phyloP scores from a whole-genome alignment of 2,888 invertebrate species.

The Heteropelma amictum region DNA sequence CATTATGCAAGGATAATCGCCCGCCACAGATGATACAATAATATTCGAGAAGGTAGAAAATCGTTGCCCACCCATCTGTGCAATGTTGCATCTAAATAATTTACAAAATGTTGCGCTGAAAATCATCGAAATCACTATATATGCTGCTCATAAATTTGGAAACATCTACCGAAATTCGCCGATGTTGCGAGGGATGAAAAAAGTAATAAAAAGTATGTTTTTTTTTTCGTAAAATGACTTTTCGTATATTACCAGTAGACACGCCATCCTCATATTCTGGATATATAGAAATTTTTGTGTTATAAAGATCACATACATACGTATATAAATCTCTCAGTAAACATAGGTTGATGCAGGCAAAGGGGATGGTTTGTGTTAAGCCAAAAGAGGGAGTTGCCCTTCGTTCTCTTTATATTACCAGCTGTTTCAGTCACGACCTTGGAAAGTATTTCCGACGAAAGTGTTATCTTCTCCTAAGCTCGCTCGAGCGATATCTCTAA shows the following conservation, averaged over 20 bases:
- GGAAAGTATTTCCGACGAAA: conserved; percentile 43
- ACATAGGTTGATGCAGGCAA: neutral
- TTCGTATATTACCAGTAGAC: conserved; percentile 33
- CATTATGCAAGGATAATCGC: neutral
- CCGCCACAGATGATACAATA: conserved; percentile 6
- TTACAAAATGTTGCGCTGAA: too few relatives aligned
- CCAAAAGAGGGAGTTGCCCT: neutral
- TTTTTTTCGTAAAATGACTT: conserved; percentile 10
- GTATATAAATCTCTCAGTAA: neutral
- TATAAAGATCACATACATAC: neutral
- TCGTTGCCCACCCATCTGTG: conserved; percentile 4
- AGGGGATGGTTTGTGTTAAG: conserved; percentile 2
- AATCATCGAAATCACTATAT: too few relatives aligned
- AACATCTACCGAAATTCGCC: too few relatives aligned
- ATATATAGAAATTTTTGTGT: conserved; percentile 15
- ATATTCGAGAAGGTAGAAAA: conserved; percentile 25
- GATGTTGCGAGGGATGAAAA: neutral
- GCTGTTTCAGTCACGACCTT: conserved; percentile 41
- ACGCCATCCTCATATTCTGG: conserved; percentile 33
- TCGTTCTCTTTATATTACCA: neutral
- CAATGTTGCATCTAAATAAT: neutral
- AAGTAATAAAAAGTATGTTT: too few relatives aligned
- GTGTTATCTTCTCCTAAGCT: conserved; percentile 39
- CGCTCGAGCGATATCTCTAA: conserved; percentile 37
- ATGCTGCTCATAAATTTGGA: too few relatives aligned